Percentiles rank a stretch among this genome's conserved stretches.
Conservation (phyloP, 2,113 vertebrate genomes). For the Rhipidura dahli region DNA sequence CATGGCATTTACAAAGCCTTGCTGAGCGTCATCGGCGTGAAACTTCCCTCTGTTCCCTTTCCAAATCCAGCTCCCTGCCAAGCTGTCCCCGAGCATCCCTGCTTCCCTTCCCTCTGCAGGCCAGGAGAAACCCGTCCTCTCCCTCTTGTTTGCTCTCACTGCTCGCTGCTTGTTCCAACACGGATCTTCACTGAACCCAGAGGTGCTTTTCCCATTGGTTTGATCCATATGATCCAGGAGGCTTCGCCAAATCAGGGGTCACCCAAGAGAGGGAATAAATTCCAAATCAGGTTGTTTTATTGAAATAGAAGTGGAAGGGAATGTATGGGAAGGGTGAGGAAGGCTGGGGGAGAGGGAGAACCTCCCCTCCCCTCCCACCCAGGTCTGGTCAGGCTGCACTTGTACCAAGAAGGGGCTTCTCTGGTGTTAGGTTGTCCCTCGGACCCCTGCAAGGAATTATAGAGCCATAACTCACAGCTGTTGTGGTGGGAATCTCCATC, state of each 20-base stretch:
- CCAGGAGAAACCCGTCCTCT: background rate
- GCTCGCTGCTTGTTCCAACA: background rate
- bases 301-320: background rate
- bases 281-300: background rate
- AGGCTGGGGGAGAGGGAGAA: background rate
- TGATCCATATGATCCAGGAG: background rate
- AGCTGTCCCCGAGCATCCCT: background rate
- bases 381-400: background rate
- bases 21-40: background rate
- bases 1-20: background rate
- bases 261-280: background rate
- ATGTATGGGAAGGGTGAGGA: background rate
- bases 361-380: background rate
- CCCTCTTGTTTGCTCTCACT: background rate
- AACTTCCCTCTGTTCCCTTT: background rate
- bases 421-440: background rate
- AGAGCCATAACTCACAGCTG: background rate
- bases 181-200: fast-evolving
- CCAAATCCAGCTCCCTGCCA: background rate
- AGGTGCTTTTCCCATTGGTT: background rate
- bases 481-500: background rate
- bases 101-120: background rate
- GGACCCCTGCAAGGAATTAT: background rate
- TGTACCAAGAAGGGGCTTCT: background rate
- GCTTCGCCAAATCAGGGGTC: background rate